Evolutionary conservation across 2,113 vertebrate genomes (phyloP).

Genomic region (Passerina amoena): DNA sequence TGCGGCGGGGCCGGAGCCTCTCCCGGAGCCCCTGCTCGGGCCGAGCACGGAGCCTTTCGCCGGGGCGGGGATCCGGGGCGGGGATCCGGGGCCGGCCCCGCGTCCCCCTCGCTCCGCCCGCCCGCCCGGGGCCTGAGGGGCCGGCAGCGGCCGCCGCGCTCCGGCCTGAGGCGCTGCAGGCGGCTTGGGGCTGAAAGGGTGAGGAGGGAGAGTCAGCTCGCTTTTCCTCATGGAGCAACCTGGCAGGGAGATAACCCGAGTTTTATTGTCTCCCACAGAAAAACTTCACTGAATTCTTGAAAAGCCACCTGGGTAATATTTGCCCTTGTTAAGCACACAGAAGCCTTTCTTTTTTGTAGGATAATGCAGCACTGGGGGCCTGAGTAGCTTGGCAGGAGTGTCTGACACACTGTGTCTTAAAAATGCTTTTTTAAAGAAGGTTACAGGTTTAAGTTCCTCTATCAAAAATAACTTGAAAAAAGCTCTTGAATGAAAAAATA

Average conservation of each 20-base stretch:
- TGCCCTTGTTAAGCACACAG: too few species aligned
- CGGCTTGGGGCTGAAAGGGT: rapidly evolving
- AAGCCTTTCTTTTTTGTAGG: neutral
- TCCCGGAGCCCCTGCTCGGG: neutral
- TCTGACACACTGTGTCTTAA: rapidly evolving
- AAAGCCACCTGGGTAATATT: rapidly evolving
- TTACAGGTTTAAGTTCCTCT: neutral
- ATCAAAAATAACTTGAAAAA: neutral
- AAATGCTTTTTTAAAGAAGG: neutral
- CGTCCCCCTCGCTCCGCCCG: neutral
- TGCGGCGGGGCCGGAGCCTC: neutral
- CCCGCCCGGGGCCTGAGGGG: neutral
- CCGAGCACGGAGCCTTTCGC: neutral
- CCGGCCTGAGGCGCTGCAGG: neutral
- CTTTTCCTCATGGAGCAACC: rapidly evolving
- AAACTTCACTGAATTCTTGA: neutral
- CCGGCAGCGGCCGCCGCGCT: neutral
- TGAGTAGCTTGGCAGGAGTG: neutral
- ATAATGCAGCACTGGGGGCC: rapidly evolving
- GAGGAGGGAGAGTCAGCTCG: rapidly evolving
- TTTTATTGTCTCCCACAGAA: rapidly evolving
- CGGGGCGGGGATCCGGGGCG: neutral
- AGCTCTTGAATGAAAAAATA: neutral
- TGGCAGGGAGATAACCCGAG: rapidly evolving
- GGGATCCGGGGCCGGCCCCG: neutral